Percentiles rank a stretch among this genome's conserved stretches.
Conservation (phyloP, 2,113 vertebrate species). For the Serilophus lunatus region DNA sequence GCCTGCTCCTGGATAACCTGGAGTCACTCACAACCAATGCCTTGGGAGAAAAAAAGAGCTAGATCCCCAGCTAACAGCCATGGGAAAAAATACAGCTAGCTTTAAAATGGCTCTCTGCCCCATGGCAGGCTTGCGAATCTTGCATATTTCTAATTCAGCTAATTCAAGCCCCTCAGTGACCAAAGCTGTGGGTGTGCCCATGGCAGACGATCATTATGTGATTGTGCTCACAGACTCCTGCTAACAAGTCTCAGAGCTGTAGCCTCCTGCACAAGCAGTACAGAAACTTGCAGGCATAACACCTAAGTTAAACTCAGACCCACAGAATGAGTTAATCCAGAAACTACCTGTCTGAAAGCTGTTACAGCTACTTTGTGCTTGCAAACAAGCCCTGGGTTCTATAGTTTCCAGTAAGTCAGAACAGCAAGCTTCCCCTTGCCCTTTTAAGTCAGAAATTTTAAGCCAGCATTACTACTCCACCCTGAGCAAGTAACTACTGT, state of each 20-base stretch:
- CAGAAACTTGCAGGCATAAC: neutral
- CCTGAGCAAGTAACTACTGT: neutral
- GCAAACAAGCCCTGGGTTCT: neutral
- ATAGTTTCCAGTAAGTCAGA: neutral
- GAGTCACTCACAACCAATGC: neutral
- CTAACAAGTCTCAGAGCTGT: neutral
- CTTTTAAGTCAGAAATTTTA: neutral
- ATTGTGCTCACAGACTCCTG: neutral
- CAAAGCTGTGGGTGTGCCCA: neutral
- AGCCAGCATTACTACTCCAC: neutral
- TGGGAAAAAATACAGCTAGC: neutral
- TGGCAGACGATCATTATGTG: neutral
- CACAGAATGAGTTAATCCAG: neutral
- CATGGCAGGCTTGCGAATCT: neutral
- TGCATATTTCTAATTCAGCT: neutral
- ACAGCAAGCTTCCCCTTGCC: neutral
- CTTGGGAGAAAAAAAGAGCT: neutral
- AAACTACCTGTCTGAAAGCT: neutral
- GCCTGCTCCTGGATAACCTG: neutral
- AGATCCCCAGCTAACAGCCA: neutral
- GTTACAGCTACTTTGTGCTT: neutral
- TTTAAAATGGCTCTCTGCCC: neutral
- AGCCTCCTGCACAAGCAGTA: neutral
- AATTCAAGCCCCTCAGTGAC: neutral
- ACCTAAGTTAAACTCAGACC: neutral